Conservation (phyloP, 1,140 invertebrate genomes). For the Bombus balteatus region DNA sequence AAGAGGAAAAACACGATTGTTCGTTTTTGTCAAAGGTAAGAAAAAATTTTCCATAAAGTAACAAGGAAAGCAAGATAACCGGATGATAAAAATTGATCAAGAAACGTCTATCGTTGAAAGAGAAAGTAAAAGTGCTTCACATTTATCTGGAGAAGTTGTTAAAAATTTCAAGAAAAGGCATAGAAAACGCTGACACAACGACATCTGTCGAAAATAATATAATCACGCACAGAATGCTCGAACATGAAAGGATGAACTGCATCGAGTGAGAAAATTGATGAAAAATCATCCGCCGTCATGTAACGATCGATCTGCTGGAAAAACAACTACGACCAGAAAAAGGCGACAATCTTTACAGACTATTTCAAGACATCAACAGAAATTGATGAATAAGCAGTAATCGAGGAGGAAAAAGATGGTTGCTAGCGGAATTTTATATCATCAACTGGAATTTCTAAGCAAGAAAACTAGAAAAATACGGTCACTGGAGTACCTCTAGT, state of each 20-base stretch:
- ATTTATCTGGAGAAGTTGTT: not conserved
- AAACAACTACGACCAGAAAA: not conserved
- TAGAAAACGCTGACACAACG: not conserved
- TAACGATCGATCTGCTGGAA: too few species aligned
- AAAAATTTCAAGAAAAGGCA: not conserved
- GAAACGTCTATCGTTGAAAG: not conserved
- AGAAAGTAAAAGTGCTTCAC: not conserved
- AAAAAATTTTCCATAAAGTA: not conserved
- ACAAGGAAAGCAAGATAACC: not conserved
- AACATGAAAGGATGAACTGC: not conserved
- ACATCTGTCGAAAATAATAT: not conserved
- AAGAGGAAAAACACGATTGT: not conserved
- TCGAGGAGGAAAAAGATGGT: not conserved
- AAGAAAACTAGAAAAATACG: not conserved
- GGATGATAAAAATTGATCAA: not conserved
- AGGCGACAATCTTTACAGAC: not conserved
- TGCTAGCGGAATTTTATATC: not conserved
- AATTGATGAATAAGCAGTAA: not conserved
- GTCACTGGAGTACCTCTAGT: not conserved
- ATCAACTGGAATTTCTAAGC: not conserved
- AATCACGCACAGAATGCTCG: not conserved
- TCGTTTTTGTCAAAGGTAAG: not conserved
- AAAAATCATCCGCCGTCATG: not conserved
- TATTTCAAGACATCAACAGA: not conserved
- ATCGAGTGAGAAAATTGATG: not conserved